A percentile compares a stretch with the other conserved stretches of the same genome.
phyloP scores from a whole-genome alignment of 1,140 invertebrate genomes.

The Sesamia nonagrioides region DNA sequence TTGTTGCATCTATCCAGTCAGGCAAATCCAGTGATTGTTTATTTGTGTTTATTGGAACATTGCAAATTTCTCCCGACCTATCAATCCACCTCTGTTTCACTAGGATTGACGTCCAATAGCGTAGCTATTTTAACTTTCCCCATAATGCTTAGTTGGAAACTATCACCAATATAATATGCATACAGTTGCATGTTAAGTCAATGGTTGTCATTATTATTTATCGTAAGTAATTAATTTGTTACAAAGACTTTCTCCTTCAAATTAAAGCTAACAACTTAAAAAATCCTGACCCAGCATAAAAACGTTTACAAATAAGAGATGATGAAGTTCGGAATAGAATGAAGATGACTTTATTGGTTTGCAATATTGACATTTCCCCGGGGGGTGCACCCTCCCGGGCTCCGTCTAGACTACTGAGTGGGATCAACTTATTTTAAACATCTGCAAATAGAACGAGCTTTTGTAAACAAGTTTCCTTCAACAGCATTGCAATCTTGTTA shows the following conservation, averaged over 20 bases:
- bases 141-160: not conserved
- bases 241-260: constrained; percentile 10
- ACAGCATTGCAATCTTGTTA: constrained; percentile 45
- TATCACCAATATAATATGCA: not conserved
- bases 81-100: constrained; percentile 19
- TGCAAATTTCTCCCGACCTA: constrained; percentile 19
- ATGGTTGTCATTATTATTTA: constrained; percentile 5
- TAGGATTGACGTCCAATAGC: not conserved
- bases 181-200: not conserved
- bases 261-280: not conserved
- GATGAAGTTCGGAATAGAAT: constrained; percentile 51
- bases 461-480: constrained; percentile 60
- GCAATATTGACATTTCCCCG: constrained; percentile 73
- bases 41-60: constrained; percentile 15
- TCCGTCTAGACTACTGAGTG: constrained; percentile 75
- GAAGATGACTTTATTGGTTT: constrained; percentile 74
- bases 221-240: not conserved
- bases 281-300: constrained; percentile 12
- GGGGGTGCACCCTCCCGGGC: constrained; percentile 63
- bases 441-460: constrained; percentile 59
- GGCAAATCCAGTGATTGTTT: constrained; percentile 2
- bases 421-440: constrained; percentile 71
- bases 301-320: constrained; percentile 32
- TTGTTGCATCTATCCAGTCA: not conserved
- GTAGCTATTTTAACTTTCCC: constrained; percentile 26